Evolutionary conservation across 2,113 vertebrate genomes (phyloP).

Genomic region (Plecturocebus donacophilus): DNA sequence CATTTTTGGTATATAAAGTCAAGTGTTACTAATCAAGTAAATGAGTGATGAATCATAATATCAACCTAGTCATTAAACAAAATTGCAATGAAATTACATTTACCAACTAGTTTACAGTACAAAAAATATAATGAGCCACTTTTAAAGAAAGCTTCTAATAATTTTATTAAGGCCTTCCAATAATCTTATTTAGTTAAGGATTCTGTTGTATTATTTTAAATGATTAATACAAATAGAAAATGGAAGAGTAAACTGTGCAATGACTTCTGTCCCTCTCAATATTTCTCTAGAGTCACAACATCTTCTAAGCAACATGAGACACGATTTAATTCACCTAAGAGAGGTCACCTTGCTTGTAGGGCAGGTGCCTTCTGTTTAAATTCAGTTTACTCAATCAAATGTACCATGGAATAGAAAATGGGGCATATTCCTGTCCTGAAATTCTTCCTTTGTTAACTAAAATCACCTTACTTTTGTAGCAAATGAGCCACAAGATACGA

Average conservation of each 20-base stretch:
- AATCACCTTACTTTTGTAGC: slow-evolving; percentile 60
- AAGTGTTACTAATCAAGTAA: slow-evolving; percentile 78
- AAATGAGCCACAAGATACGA: slow-evolving; percentile 63
- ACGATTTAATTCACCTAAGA: slow-evolving; percentile 61
- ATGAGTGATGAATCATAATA: slow-evolving; percentile 77
- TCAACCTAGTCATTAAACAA: slow-evolving; percentile 72
- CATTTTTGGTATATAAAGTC: slow-evolving; percentile 74
- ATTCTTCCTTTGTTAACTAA: slow-evolving; percentile 60
- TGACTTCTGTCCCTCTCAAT: slow-evolving; percentile 40
- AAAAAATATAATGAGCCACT: slow-evolving; percentile 59
- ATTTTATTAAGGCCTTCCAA: slow-evolving; percentile 12
- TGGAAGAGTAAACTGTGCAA: background rate
- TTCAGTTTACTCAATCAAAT: slow-evolving; percentile 66
- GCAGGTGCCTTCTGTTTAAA: slow-evolving; percentile 19
- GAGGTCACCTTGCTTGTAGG: slow-evolving; percentile 53
- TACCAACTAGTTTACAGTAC: slow-evolving; percentile 64
- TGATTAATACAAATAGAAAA: slow-evolving; percentile 23
- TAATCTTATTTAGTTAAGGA: background rate
- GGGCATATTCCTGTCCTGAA: background rate
- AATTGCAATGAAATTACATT: slow-evolving; percentile 75
- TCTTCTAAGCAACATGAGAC: slow-evolving; percentile 43
- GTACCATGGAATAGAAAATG: slow-evolving; percentile 27
- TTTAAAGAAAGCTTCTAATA: slow-evolving; percentile 62
- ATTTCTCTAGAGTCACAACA: background rate
- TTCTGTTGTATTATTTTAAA: slow-evolving; percentile 31